Percentiles rank a stretch among this genome's conserved stretches.
Conservation (phyloP, 2,797 vertebrate genomes). For the Schizopygopsis pylzovi region DNA sequence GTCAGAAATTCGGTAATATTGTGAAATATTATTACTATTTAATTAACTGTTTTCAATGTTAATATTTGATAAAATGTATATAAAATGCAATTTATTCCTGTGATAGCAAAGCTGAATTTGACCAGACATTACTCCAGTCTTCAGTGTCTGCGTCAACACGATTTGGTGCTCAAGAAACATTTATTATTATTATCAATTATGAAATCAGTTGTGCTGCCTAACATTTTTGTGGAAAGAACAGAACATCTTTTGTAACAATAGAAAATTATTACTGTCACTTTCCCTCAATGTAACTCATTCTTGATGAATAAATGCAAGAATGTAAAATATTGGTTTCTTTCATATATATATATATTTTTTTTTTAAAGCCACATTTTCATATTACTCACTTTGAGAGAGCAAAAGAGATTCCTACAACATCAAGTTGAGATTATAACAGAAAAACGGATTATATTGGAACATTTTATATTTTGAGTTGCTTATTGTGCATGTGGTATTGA, state of each 20-base stretch:
- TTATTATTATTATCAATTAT: neutral
- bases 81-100: neutral
- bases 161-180: neutral
- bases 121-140: neutral
- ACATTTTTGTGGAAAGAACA: neutral
- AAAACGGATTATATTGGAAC: slow-evolving; percentile 39
- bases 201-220: neutral
- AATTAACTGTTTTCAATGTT: neutral
- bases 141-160: neutral
- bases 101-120: neutral
- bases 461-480: slow-evolving; percentile 10
- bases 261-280: neutral
- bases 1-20: neutral
- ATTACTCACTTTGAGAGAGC: neutral
- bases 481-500: slow-evolving; percentile 34
- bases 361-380: neutral
- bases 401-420: neutral
- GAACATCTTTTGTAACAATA: neutral
- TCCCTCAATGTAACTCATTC: too few species aligned
- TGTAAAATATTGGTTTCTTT: neutral
- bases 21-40: neutral
- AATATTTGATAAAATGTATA: neutral
- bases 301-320: neutral
- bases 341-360: neutral
- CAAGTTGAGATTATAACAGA: neutral